Percentiles rank a stretch among this genome's conserved stretches.
phyloP scores from a whole-genome alignment of 2,888 invertebrate species.

The Callinectes sapidus region DNA sequence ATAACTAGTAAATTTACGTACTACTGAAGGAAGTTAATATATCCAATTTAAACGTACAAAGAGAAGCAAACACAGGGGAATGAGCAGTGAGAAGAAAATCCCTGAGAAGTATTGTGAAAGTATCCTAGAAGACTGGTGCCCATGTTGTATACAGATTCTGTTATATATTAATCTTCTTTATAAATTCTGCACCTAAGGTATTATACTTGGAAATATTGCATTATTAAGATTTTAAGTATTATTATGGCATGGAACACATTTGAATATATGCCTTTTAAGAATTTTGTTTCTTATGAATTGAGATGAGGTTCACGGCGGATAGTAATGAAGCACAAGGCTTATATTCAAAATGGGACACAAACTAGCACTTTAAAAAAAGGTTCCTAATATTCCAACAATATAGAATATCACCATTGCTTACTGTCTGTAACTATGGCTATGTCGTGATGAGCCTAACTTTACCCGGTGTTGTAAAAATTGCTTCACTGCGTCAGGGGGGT shows the following conservation, averaged over 20 bases:
- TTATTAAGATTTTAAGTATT: constrained; percentile 12
- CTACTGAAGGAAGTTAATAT: constrained; percentile 40
- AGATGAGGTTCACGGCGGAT: neutral
- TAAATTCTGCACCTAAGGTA: constrained; percentile 40
- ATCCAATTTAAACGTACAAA: constrained; percentile 49
- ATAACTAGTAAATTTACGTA: constrained; percentile 29
- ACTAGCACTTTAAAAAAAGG: constrained; percentile 50
- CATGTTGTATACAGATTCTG: constrained; percentile 1
- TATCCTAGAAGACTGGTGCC: constrained; percentile 55
- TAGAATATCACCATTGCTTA: constrained; percentile 54
- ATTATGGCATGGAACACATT: constrained; percentile 29
- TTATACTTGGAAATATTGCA: constrained; percentile 19
- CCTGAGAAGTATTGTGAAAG: constrained; percentile 70
- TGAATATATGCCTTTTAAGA: constrained; percentile 39
- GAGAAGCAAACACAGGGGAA: constrained; percentile 53
- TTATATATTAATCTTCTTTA: constrained; percentile 38
- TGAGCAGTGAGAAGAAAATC: constrained; percentile 61
- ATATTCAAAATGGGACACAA: constrained; percentile 47
- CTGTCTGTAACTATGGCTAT: constrained; percentile 64
- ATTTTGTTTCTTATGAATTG: neutral
- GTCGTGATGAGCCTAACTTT: constrained; percentile 38
- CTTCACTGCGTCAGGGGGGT: constrained; percentile 34
- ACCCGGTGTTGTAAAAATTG: constrained; percentile 50
- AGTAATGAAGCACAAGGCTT: constrained; percentile 22
- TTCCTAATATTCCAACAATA: constrained; percentile 48